Base-by-base conservation (phyloP, 2,888 invertebrate genomes). In the Drosophila affinis region DNA sequence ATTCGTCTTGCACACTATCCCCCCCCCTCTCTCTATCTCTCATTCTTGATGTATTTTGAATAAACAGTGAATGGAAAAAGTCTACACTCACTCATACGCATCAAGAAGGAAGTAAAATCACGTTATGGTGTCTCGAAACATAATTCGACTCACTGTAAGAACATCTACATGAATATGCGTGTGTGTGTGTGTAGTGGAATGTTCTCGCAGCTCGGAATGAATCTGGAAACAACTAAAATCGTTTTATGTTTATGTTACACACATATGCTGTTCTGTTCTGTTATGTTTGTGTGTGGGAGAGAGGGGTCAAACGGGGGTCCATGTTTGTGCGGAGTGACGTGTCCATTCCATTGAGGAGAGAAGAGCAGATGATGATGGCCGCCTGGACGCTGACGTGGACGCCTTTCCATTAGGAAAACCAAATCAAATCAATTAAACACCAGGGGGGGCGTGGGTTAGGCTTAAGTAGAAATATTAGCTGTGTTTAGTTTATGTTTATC, bases 171-270 rank as follows among this genome's bases (percentile, higher is more conserved):
- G n/a, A n/a, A n/a, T n/a, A n/a, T n/a, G n/a, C n/a, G n/a, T 21
- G 21, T 18, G 21, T 21, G 18, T 18, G 24, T 24, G 24, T 24
- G 52, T 45, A 34, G 58, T 63, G 78, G 86, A 88, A 82, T 88
- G 87, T 86, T 88, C 83, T 88, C 83, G 88, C 83, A 83, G 83
- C 88, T 88, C 88, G 83, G 86, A 84, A 73, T 82, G 61, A 79
- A 77, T 72, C 80, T 62, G 53, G 73, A 75, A 71, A 76, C 83
- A 85, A 83, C 83, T 75, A 82, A 72, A 86, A 88, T 32, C 75
- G 59, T 82, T 79, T 79, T 88, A 88, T 84, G 83, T 84, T 84
- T 84, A 86, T 88, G 87, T 82, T 88, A 73, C 72, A 74, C 55
- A 45, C 68, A 48, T 12, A 48, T 5, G 21, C 47, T 56, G 56